These are phyloP conservation scores for Myanophis thanlyinensis DNA, from an alignment of 2,113 vertebrate genomes.

Conservation along the genomic window DNA sequence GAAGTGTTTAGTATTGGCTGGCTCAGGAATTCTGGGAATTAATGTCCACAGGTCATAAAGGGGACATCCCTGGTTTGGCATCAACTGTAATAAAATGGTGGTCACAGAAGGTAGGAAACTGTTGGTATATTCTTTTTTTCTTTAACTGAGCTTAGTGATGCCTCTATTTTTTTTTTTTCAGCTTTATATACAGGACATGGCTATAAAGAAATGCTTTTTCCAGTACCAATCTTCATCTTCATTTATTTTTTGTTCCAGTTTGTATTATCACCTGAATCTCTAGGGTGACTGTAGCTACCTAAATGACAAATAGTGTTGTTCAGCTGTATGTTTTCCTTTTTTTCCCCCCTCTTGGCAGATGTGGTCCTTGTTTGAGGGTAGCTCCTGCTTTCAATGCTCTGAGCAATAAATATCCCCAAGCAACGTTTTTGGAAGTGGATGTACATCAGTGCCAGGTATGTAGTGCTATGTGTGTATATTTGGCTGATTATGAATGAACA, in stretches of 20 bases:
- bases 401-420: conserved; percentile 93
- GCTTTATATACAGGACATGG: not conserved
- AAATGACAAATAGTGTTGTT: not conserved
- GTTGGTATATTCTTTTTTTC: not conserved
- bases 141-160: not conserved
- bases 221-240: not conserved
- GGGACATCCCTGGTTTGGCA: too few species aligned
- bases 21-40: too few species aligned
- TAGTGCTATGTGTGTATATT: not conserved
- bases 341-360: conserved; percentile 67
- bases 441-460: conserved; percentile 93
- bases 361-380: conserved; percentile 90
- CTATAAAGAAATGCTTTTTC: not conserved
- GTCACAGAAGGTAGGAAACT: not conserved
- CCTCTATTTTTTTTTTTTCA: too few species aligned
- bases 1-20: too few species aligned
- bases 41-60: too few species aligned
- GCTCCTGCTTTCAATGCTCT: conserved; percentile 89
- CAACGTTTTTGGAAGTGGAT: conserved; percentile 92
- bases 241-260: not conserved
- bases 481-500: not conserved
- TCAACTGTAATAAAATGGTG: not conserved
- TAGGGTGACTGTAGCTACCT: not conserved
- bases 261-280: not conserved
- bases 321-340: not conserved